A percentile compares a stretch with the other conserved stretches of the same genome.
Conservation (phyloP, 2,797 vertebrate genomes). For the Neosilurus hyrtlii region DNA sequence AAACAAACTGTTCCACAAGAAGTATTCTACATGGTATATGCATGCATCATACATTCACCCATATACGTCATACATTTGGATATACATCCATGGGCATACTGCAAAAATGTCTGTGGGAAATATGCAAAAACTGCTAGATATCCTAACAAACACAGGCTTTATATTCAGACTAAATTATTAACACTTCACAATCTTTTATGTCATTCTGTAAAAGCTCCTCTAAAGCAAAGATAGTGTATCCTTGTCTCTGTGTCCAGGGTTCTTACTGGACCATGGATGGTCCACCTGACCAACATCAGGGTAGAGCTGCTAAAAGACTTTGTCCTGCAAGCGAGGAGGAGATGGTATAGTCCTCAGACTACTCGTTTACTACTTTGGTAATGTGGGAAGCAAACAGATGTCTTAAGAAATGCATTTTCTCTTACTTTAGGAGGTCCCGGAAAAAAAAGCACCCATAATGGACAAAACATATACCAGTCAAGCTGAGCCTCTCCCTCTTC, state of each 20-base stretch:
- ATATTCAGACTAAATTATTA: too few relatives aligned
- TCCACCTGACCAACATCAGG: conserved; percentile 72
- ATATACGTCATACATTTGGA: too few relatives aligned
- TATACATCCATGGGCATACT: too few relatives aligned
- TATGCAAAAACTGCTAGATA: too few relatives aligned
- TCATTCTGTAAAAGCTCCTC: background rate
- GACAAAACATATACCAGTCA: conserved; percentile 53
- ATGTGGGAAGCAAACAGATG: background rate
- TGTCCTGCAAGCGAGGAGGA: conserved; percentile 64
- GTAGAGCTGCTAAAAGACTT: conserved; percentile 72
- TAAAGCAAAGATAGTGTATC: background rate
- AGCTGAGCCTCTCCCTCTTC: conserved; percentile 33
- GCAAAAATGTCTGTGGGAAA: too few relatives aligned
- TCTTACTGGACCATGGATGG: conserved; percentile 98
- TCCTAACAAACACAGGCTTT: too few relatives aligned
- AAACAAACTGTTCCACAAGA: too few relatives aligned
- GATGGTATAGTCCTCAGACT: background rate
- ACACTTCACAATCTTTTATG: background rate
- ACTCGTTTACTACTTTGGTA: background rate
- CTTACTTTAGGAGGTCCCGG: background rate
- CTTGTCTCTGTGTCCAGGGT: conserved; percentile 74
- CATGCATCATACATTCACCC: too few relatives aligned
- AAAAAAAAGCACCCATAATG: conserved; percentile 35
- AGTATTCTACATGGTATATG: too few relatives aligned
- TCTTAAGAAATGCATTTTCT: background rate